These are phyloP conservation scores for Solenopsis fugax DNA, from an alignment of 1,140 invertebrate species.

Conservation along the genomic window DNA sequence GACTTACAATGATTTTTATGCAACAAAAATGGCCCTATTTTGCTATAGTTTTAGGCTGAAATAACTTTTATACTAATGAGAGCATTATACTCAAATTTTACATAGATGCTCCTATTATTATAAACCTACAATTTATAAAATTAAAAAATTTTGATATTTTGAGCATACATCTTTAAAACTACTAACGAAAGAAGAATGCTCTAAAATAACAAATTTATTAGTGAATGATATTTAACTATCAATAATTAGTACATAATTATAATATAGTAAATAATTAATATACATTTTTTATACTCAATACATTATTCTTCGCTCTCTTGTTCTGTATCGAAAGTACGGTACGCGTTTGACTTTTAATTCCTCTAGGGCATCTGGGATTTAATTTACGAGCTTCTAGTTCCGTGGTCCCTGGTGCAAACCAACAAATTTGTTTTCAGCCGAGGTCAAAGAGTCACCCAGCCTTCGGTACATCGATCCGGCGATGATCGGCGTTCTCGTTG, in stretches of 20 bases:
- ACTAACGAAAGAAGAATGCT: not conserved
- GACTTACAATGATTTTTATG: no score
- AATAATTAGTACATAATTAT: no score
- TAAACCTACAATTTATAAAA: no score
- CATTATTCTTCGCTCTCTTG: not conserved
- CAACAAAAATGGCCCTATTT: no score
- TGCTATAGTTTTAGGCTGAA: no score
- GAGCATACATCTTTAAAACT: not conserved
- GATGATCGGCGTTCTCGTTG: slow-evolving; percentile 96
- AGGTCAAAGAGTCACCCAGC: slow-evolving; percentile 85
- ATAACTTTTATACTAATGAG: no score
- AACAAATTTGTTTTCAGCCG: slow-evolving; percentile 80
- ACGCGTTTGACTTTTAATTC: slow-evolving; percentile 7
- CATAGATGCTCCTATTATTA: no score
- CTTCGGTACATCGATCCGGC: slow-evolving; percentile 92
- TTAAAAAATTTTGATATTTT: no score
- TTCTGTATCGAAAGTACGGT: not conserved
- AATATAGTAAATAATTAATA: not conserved
- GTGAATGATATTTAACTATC: not conserved
- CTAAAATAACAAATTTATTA: not conserved
- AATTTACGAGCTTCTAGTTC: slow-evolving; percentile 14
- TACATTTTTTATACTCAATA: not conserved
- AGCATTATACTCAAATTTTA: no score
- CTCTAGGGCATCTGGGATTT: not conserved
- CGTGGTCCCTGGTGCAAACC: slow-evolving; percentile 1